These are phyloP conservation scores for Zoanthus solanderi DNA, from an alignment of 92 coral and sea anemone species.

Conservation along the genomic window DNA sequence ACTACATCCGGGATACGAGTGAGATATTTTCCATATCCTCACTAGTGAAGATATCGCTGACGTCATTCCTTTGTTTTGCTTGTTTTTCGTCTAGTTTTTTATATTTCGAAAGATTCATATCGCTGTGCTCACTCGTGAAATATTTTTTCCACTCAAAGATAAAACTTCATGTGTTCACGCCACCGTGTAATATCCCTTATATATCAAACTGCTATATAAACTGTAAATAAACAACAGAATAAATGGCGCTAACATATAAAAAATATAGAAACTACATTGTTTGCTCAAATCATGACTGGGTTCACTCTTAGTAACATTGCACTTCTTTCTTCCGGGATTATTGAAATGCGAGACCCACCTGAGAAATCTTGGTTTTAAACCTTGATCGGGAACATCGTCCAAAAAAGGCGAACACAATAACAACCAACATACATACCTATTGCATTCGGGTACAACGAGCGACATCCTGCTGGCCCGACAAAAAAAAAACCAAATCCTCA, in stretches of 20 bases:
- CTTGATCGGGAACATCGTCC: conserved; percentile 47
- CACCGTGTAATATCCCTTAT: no score
- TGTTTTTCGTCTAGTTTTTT: no score
- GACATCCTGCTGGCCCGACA: not conserved
- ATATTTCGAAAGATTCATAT: no score
- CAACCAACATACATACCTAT: not conserved
- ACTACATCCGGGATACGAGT: no score
- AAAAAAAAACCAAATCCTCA: conserved; percentile 63
- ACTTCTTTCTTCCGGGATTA: not conserved
- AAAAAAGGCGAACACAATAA: not conserved
- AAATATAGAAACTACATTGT: not conserved
- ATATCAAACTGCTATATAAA: not conserved
- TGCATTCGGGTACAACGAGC: conserved; percentile 23
- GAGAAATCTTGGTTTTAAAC: conserved; percentile 21
- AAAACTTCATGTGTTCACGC: no score
- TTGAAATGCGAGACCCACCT: not conserved
- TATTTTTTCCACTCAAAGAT: no score
- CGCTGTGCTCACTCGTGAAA: no score
- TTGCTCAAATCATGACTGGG: not conserved
- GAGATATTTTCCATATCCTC: no score
- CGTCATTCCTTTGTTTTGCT: no score
- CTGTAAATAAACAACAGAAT: not conserved
- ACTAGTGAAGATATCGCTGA: no score
- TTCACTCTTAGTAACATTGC: not conserved
- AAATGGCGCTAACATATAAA: not conserved